Evolutionary conservation across 2,113 vertebrate genomes (phyloP), one percentile per base, ranked within the genome.

Genomic region (Petrocephalus microphthalmus): DNA sequence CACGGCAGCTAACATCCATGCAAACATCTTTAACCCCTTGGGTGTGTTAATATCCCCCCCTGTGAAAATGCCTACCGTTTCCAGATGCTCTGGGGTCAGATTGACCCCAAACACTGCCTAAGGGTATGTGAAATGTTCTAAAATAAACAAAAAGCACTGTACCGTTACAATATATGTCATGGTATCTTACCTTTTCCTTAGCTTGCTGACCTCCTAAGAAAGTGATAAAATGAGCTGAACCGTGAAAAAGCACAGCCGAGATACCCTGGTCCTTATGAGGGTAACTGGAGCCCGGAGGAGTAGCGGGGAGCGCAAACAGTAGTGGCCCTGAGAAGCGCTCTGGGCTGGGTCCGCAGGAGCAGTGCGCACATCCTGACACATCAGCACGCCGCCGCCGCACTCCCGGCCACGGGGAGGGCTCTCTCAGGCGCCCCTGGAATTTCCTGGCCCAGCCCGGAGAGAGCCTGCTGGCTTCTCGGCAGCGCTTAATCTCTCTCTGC

Each of bases 341-440:
- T 81, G 33, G 56, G 85, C 56, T 64, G 56, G 85, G 85, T 64
- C 17, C 20, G 87, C 57, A 29, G 37, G 37, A 49, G 51, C 51
- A 3, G 17, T 25, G 64, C 22, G 42, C 25, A 86, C 29, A 60
- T 85, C 60, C 81, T 56, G 60, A 85, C 60, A 91, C 87, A 87
- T 85, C 87, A 88, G 87, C 87, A 88, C 49, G 87, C 87, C 67
- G 15, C 49, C 19, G 47, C n/a, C n/a, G n/a, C n/a, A n/a, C 42
- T 42, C 42, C 57, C 57, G 60, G 81, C 87, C 67, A 2, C 64
- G 42, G 67, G 64, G 85, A 91, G 93, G 90, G 89, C 94, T 94
- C 95, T 87, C 95, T 95, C 95, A 94, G 94, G 95, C 91, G 92
- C 95, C 92, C 92, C 93, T 95, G 95, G 95, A 96, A 96, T 96